Evolutionary conservation across 2,888 invertebrate genomes (phyloP).

Genomic region (Meandrusa payeni): DNA sequence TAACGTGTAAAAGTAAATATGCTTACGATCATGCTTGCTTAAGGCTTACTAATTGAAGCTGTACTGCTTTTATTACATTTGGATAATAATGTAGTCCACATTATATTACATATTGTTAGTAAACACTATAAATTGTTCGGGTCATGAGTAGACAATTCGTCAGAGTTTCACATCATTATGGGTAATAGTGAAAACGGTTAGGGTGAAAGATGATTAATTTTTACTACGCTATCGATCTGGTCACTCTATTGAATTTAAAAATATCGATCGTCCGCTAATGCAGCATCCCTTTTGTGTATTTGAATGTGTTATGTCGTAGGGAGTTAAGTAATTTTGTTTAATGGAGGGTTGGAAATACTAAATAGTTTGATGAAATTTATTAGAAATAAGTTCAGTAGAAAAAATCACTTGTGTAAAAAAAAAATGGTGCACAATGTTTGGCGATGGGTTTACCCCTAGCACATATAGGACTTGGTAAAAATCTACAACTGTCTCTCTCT

Average conservation of each 20-base stretch:
- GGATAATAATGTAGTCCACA: not conserved
- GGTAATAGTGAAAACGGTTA: slow-evolving; percentile 34
- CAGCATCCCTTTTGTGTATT: slow-evolving; percentile 17
- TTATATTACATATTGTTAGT: not conserved
- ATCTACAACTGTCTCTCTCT: no score
- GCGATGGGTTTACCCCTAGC: no score
- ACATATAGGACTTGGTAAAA: no score
- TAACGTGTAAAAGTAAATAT: no score
- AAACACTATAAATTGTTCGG: not conserved
- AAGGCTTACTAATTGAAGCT: no score
- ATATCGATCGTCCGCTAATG: slow-evolving; percentile 28
- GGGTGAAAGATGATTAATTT: slow-evolving; percentile 50
- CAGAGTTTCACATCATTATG: slow-evolving; percentile 46
- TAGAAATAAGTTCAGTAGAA: no score
- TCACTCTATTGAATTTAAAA: slow-evolving; percentile 27
- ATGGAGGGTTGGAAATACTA: slow-evolving; percentile 2
- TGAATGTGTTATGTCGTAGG: not conserved
- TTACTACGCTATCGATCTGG: slow-evolving; percentile 29
- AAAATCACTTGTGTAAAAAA: no score
- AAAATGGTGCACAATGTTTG: no score
- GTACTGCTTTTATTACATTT: not conserved
- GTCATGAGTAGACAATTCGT: slow-evolving; percentile 23
- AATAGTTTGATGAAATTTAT: no score
- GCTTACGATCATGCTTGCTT: no score
- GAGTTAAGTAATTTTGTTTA: slow-evolving; percentile 2